These are phyloP conservation scores for Ammodytes marinus DNA, from an alignment of 2,113 vertebrate genomes.

Conservation along the genomic window DNA sequence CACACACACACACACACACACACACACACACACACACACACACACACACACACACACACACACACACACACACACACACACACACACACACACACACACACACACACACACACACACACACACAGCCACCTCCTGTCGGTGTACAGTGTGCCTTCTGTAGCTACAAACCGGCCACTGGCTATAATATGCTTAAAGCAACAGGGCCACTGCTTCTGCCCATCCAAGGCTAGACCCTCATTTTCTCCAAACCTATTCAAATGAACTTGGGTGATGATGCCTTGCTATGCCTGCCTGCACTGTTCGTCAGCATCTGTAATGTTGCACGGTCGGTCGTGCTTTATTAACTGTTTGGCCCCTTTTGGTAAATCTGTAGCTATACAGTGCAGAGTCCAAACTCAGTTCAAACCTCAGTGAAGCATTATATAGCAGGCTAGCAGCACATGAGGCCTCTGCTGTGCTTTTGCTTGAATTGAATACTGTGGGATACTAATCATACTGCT, in stretches of 20 bases:
- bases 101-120: no score
- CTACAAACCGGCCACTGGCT: not conserved
- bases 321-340: not conserved
- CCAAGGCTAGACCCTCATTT: not conserved
- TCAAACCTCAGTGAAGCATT: not conserved
- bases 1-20: no score
- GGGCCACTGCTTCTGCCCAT: no score
- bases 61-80: no score
- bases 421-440: not conserved
- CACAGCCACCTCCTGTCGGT: not conserved
- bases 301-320: not conserved
- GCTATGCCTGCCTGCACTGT: no score
- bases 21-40: not conserved
- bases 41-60: not conserved
- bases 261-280: not conserved
- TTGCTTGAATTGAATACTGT: not conserved
- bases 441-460: not conserved
- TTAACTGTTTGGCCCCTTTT: not conserved
- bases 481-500: no score
- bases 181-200: conserved; percentile 15
- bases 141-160: conserved; percentile 26
- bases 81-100: no score
- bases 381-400: not conserved
- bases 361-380: not conserved
- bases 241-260: not conserved